phyloP scores from a whole-genome alignment of 2,113 vertebrate genomes.

The zebrafish (Danio rerio) region GRCz12tu NC_133194.1:10616501-10617000 shows the following conservation, averaged over 20 bases:
- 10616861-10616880: slow-evolving; percentile 69
- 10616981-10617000: background rate
- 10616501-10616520: background rate
- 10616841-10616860: slow-evolving; percentile 55
- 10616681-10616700: background rate
- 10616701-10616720: background rate
- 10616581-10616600: background rate
- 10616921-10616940: slow-evolving; percentile 51
- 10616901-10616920: slow-evolving; percentile 62
- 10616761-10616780: background rate
- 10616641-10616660: background rate
- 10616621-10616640: background rate
- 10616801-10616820: background rate
- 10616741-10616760: background rate
- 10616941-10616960: background rate
- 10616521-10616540: background rate
- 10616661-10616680: background rate
- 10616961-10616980: too few species aligned
- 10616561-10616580: background rate
- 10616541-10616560: background rate
- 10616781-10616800: background rate
- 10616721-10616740: background rate
- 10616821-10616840: background rate
- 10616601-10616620: background rate
- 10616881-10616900: slow-evolving; percentile 72